These are phyloP conservation scores for Huso huso DNA, from an alignment of 2,797 vertebrate genomes.

Conservation along the genomic window DNA sequence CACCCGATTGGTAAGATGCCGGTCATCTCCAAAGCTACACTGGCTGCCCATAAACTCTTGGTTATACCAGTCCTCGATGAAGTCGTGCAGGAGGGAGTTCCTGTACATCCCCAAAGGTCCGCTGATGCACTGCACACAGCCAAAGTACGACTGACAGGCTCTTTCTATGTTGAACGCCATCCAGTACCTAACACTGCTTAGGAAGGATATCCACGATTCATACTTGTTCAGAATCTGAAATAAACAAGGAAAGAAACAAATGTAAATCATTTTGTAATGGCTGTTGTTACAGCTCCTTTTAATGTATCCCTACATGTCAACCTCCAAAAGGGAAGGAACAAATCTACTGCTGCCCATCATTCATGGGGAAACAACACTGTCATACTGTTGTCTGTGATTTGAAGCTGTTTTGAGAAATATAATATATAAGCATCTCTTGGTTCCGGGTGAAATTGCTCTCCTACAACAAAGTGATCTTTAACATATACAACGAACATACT, in stretches of 20 bases:
- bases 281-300: background rate
- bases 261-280: background rate
- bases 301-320: background rate
- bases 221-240: slow-evolving; percentile 96
- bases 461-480: too few species aligned
- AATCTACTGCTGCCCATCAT: too few species aligned
- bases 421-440: too few species aligned
- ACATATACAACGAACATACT: too few species aligned
- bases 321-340: background rate
- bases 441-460: too few species aligned
- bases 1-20: slow-evolving; percentile 94
- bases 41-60: slow-evolving; percentile 98
- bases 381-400: too few species aligned
- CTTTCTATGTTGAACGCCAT: slow-evolving; percentile 98
- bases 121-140: slow-evolving; percentile 96
- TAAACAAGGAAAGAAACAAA: background rate
- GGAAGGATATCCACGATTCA: slow-evolving; percentile 96
- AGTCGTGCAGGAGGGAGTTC: slow-evolving; percentile 89
- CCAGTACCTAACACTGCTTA: slow-evolving; percentile 97
- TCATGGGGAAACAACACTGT: too few species aligned
- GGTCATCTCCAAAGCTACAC: slow-evolving; percentile 95
- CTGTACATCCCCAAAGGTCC: slow-evolving; percentile 97
- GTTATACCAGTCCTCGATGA: slow-evolving; percentile 97
- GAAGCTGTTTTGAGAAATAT: too few species aligned
- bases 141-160: slow-evolving; percentile 96